Evolutionary conservation across 2,113 vertebrate genomes (phyloP).

Genomic region (Zootoca vivipara): DNA sequence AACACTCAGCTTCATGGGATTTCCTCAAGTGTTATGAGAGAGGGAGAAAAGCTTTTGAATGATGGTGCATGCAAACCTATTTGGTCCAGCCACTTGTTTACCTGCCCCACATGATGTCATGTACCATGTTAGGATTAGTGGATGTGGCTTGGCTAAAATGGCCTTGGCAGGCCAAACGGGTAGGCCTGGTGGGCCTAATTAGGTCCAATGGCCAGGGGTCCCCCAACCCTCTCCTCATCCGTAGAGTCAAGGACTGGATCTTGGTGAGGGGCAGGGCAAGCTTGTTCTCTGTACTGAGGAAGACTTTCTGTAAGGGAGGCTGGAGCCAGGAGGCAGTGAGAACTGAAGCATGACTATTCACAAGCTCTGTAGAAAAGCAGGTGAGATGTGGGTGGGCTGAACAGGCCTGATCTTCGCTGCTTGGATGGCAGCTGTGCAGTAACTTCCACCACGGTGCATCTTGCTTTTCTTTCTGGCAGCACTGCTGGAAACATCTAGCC

Average conservation of each 20-base stretch:
- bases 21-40: too few relatives aligned
- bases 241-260: background rate
- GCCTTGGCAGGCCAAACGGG: too few relatives aligned
- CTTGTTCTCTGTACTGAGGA: background rate
- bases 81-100: too few relatives aligned
- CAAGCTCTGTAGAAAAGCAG: conserved; percentile 49
- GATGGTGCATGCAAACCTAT: too few relatives aligned
- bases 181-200: too few relatives aligned
- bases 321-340: conserved; percentile 19
- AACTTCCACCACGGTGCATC: background rate
- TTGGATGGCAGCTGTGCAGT: conserved; percentile 21
- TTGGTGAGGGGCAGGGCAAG: background rate
- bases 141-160: too few relatives aligned
- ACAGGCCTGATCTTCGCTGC: background rate
- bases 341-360: background rate
- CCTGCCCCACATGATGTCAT: too few relatives aligned
- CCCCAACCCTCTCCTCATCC: background rate
- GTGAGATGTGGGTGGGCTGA: conserved; percentile 36
- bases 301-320: background rate
- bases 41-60: too few relatives aligned
- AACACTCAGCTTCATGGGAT: too few relatives aligned
- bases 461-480: conserved; percentile 31
- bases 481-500: conserved; percentile 37
- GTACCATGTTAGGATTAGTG: too few relatives aligned
- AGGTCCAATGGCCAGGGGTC: too few relatives aligned